Evolutionary conservation across 2,113 vertebrate species (phyloP), one percentile per base, ranked within the genome.

Genomic region (Lepisosteus osseus): DNA sequence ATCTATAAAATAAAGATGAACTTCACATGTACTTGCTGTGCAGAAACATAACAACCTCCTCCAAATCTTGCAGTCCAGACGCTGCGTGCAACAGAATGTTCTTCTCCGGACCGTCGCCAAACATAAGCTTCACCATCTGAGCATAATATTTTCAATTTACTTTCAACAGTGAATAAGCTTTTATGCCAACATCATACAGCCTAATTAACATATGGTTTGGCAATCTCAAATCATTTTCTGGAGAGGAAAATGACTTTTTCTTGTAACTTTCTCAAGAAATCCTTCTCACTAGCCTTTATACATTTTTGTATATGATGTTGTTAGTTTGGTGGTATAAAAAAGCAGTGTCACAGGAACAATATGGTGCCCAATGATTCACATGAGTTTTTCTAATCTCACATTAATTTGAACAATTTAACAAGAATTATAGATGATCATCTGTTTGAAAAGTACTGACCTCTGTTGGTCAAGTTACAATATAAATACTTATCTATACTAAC

Each of bases 101-200:
- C 72, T 61, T 65, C 65, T 14, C 54, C 72, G 41, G 66, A 15
- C 13, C 44, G n/a, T 45, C 54, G 72, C 72, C 72, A 73, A 73
- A 29, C 72, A 73, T 73, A 73, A 65, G 72, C 62, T 73, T 47
- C 65, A 66, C 72, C 72, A 73, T 73, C 72, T 73, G 72, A 73
- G 65, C 69, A 51, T 61, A 42, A 61, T 9, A 73, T 61, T 61
- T 56, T 73, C 61, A 65, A 57, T 73, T 54, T 17, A 55, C 15
- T 68, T 73, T 68, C 65, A 61, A 54, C 57, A 42, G 65, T 61
- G 15, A 68, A 54, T 68, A 73, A 54, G 57, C 56, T 41, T 15
- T 47, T 65, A 57, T 73, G 72, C 72, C 72, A 73, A 68, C 44
- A 57, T 55, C 55, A 54, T 55, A 73, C 65, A 73, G 59, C 56